A percentile compares a stretch with the other conserved stretches of the same genome.
These are phyloP conservation scores for Pollimyrus isidori DNA, from an alignment of 2,113 vertebrate species.

Conservation along the genomic window DNA sequence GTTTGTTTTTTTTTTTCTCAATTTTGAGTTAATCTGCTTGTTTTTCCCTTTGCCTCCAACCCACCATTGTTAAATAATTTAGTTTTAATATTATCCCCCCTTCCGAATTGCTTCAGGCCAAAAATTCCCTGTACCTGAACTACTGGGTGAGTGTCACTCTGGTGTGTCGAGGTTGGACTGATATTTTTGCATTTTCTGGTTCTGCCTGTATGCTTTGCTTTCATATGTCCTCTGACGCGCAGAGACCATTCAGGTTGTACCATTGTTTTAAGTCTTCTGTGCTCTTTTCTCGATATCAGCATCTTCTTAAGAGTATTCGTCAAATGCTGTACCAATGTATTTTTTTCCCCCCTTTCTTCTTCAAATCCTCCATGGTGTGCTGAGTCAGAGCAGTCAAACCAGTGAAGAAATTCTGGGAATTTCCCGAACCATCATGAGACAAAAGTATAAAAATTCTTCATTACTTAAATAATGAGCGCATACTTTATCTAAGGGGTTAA, in stretches of 20 bases:
- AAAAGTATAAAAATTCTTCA: neutral
- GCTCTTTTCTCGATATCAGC: neutral
- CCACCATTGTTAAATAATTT: conserved; percentile 28
- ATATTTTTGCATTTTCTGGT: conserved; percentile 40
- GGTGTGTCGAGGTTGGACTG: conserved; percentile 41
- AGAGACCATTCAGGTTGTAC: neutral
- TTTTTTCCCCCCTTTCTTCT: neutral
- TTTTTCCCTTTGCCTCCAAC: neutral
- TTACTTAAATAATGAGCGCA: neutral
- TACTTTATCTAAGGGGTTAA: neutral
- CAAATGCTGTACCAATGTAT: neutral
- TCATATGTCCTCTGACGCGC: conserved; percentile 18
- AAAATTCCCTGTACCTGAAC: conserved; percentile 68
- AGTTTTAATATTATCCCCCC: conserved; percentile 43
- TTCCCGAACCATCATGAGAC: neutral
- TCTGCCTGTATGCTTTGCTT: conserved; percentile 30
- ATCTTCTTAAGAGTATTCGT: neutral
- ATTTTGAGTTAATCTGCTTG: neutral
- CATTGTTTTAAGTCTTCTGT: neutral
- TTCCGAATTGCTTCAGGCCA: conserved; percentile 63
- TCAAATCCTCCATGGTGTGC: neutral
- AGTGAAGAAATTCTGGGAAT: neutral
- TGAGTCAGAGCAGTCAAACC: neutral
- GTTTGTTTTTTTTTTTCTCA: neutral
- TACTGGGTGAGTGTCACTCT: conserved; percentile 64